Evolutionary conservation across 2,797 vertebrate genomes (phyloP).

Genomic region (Spinibarbus caldwelli): DNA sequence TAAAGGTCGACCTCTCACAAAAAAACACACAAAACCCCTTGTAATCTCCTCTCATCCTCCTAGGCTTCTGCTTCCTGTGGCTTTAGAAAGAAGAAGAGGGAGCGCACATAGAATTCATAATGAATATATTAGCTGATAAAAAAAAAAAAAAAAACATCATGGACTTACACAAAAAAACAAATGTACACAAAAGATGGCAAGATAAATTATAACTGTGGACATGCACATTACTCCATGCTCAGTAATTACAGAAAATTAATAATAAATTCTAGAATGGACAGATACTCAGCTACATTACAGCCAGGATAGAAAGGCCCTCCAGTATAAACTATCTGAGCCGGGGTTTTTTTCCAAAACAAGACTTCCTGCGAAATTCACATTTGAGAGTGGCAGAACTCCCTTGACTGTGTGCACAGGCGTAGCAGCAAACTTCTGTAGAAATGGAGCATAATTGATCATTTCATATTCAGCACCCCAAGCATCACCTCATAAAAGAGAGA

Average conservation of each 20-base stretch:
- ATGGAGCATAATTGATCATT: slow-evolving; percentile 26
- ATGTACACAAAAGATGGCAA: background rate
- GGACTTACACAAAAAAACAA: background rate
- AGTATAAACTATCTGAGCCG: background rate
- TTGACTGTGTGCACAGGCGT: slow-evolving; percentile 12
- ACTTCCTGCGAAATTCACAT: background rate
- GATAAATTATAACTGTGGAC: background rate
- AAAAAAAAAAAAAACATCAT: background rate
- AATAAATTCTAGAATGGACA: background rate
- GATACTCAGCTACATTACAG: background rate
- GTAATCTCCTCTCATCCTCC: slow-evolving; percentile 36
- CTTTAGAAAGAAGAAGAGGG: slow-evolving; percentile 13
- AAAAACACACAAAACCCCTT: slow-evolving; percentile 31
- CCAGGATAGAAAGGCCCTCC: background rate
- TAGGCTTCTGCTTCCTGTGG: slow-evolving; percentile 4
- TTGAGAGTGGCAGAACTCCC: slow-evolving; percentile 16
- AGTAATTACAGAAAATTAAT: background rate
- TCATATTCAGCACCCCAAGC: slow-evolving; percentile 27
- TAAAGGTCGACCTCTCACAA: slow-evolving; percentile 31
- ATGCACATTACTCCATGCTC: background rate
- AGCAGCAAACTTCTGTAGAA: slow-evolving; percentile 14
- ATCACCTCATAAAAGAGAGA: slow-evolving; percentile 22
- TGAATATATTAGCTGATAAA: background rate
- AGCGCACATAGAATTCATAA: slow-evolving; percentile 26
- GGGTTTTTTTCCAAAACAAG: background rate